phyloP scores from a whole-genome alignment of 1,140 invertebrate species.

The Saxidomus purpurata region DNA sequence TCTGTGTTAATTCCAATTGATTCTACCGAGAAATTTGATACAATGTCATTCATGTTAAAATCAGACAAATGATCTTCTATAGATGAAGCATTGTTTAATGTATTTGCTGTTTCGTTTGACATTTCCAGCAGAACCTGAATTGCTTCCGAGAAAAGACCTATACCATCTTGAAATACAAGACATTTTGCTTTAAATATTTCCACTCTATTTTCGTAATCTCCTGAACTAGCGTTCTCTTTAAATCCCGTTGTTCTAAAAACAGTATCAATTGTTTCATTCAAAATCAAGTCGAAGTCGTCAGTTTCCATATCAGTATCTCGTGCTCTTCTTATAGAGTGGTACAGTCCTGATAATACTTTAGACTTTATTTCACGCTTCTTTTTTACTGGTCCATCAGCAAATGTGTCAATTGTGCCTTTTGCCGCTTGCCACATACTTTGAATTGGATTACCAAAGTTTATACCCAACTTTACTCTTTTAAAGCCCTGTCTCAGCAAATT shows the following conservation, averaged over 20 bases:
- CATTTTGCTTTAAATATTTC: constrained; percentile 38
- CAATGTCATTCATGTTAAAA: constrained; percentile 35
- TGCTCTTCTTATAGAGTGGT: background rate
- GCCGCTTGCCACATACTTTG: constrained; percentile 62
- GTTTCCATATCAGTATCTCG: background rate
- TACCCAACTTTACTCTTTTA: background rate
- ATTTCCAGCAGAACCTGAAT: constrained; percentile 25
- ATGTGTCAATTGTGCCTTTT: constrained; percentile 20
- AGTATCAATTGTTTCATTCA: constrained; percentile 35
- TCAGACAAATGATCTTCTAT: background rate
- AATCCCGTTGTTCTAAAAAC: constrained; percentile 26
- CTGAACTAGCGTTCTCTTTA: background rate
- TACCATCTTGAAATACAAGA: background rate
- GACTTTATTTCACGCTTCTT: constrained; percentile 22
- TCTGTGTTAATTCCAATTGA: constrained; percentile 15
- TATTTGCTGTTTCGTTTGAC: constrained; percentile 21
- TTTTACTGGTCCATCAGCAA: background rate
- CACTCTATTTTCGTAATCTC: constrained; percentile 19
- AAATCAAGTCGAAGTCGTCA: constrained; percentile 13
- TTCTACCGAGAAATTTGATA: background rate
- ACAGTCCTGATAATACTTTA: background rate
- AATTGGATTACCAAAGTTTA: constrained; percentile 33
- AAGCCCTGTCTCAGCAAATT: constrained; percentile 37
- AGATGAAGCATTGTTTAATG: background rate
- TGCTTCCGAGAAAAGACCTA: constrained; percentile 14